Conservation (phyloP, 2,113 vertebrate genomes). For the Rhinoptilus africanus region DNA sequence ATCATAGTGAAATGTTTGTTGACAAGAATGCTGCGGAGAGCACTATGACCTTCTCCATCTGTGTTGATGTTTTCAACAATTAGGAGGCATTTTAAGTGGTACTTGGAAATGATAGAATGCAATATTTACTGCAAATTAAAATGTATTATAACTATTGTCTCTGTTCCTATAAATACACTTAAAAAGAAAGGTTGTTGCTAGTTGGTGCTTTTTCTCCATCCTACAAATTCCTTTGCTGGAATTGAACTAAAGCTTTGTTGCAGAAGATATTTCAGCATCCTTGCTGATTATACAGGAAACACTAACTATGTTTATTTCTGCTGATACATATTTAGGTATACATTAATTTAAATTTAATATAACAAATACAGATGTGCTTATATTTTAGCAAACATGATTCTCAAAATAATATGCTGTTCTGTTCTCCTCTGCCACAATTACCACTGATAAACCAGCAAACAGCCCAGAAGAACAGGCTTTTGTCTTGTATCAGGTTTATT, state of each 20-base stretch:
- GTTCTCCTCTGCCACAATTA: background rate
- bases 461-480: background rate
- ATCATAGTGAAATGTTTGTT: background rate
- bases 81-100: background rate
- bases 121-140: background rate
- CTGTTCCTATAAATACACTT: background rate
- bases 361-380: background rate
- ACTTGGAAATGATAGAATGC: background rate
- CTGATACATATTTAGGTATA: background rate
- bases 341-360: background rate
- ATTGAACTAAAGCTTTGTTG: background rate
- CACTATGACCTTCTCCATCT: background rate
- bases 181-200: background rate
- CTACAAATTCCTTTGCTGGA: background rate
- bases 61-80: background rate
- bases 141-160: background rate
- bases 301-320: background rate
- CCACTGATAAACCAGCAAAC: background rate
- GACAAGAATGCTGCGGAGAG: background rate
- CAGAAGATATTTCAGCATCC: background rate
- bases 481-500: background rate
- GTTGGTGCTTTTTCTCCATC: background rate
- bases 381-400: background rate
- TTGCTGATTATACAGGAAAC: background rate
- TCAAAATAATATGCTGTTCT: background rate